Conservation (phyloP, 2,888 invertebrate species). For the Notocelia uddmanniana region DNA sequence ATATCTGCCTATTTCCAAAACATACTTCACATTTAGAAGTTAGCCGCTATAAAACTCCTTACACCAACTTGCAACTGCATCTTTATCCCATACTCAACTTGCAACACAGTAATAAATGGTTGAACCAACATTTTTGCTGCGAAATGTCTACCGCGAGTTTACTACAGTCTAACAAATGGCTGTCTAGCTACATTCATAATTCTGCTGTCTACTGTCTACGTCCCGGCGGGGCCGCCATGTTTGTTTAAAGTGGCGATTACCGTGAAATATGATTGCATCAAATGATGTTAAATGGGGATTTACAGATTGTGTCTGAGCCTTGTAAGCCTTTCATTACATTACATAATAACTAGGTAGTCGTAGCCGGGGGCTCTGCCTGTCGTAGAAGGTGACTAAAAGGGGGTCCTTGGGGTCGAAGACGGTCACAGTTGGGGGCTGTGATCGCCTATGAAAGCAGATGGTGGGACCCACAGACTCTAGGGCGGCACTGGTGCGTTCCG, state of each 20-base stretch:
- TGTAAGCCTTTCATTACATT: too few relatives aligned
- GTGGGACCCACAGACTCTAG: too few relatives aligned
- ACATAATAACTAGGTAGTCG: too few relatives aligned
- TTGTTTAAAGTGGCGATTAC: conserved; percentile 18
- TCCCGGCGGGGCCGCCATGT: conserved; percentile 4
- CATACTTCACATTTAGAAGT: too few relatives aligned
- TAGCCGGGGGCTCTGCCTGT: too few relatives aligned
- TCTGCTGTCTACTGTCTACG: conserved; percentile 24
- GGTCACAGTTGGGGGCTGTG: too few relatives aligned
- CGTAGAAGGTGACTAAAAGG: too few relatives aligned
- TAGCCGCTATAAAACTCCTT: too few relatives aligned
- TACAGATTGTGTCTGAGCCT: background rate
- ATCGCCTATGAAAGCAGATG: too few relatives aligned
- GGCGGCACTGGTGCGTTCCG: too few relatives aligned
- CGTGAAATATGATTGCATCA: conserved; percentile 21
- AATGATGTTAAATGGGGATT: background rate
- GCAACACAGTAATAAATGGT: conserved; percentile 32
- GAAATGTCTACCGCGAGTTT: conserved; percentile 26
- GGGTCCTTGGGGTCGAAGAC: too few relatives aligned
- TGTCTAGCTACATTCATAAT: conserved; percentile 41
- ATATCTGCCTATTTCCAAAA: too few relatives aligned
- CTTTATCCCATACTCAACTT: conserved; percentile 4
- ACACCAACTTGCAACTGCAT: background rate
- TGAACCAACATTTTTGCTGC: conserved; percentile 27
- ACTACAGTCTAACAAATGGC: conserved; percentile 34